A percentile compares a stretch with the other conserved stretches of the same genome.
Conservation (phyloP, 2,113 vertebrate genomes). For the Paratilapia polleni region DNA sequence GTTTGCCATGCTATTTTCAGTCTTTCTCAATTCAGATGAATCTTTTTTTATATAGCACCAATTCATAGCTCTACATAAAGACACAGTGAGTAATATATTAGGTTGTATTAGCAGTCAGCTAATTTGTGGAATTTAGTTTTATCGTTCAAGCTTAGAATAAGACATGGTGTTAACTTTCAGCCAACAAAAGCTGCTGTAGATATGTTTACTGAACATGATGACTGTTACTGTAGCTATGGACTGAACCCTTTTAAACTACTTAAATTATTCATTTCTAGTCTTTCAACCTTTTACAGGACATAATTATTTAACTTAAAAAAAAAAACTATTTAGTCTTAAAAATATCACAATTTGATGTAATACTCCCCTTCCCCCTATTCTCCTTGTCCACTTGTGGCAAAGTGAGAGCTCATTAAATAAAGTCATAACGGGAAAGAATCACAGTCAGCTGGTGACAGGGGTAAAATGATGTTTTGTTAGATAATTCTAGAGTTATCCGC, state of each 20-base stretch:
- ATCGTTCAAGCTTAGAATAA: neutral
- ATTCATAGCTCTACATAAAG: neutral
- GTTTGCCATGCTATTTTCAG: neutral
- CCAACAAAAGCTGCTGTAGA: too few species aligned
- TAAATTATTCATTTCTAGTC: conserved; percentile 3
- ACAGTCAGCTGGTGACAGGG: conserved; percentile 19
- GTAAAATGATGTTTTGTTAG: conserved; percentile 42
- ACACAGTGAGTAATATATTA: neutral
- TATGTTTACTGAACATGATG: neutral
- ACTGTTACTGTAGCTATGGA: neutral
- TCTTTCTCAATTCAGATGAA: too few species aligned
- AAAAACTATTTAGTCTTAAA: conserved; percentile 11
- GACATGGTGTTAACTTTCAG: neutral
- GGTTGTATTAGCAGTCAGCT: neutral
- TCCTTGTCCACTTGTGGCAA: conserved; percentile 19
- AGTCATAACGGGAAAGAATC: conserved; percentile 36
- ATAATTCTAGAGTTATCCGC: conserved; percentile 29
- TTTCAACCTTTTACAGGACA: conserved; percentile 21
- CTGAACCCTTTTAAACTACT: neutral
- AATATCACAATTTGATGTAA: conserved; percentile 31
- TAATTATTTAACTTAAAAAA: too few species aligned
- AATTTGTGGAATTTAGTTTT: neutral
- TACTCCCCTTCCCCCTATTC: neutral
- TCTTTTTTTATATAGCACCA: neutral
- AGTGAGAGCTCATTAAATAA: conserved; percentile 62